Evolutionary conservation across 1,140 invertebrate species (phyloP), one percentile per base, ranked within the genome.

Genomic region (Subanguina moxae): DNA sequence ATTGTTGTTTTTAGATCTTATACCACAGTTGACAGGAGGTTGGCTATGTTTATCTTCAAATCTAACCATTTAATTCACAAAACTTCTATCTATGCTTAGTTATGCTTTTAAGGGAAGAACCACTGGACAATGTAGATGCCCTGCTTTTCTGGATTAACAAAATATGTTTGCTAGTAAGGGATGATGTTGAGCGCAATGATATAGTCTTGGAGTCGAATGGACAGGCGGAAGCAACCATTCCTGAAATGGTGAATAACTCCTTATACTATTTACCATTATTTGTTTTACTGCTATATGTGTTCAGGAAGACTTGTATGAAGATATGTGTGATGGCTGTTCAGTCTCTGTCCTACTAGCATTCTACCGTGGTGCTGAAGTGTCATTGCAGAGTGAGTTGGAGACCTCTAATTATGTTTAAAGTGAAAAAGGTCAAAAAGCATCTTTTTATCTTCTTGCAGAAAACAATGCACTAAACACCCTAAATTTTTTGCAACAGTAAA

Each of bases 311-410:
- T 78, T 90, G 28, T 76, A 84, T 43, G 86, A 88, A 77, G 91
- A 93, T 78, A 84, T 96, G 43, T 91, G 91, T 84, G 93, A 96
- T 84, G 94, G 94, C 48, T 21, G 48, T 21, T 3, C n/a, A 3
- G 48, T 52, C n/a, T 52, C 48, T 25, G 48, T 52, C 8, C 17
- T 52, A 52, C 15, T 96, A 63, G 90, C 91, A 32, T 94, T 92
- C 84, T 97, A 97, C 85, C 94, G 92, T 83, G 92, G 93, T 1
- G 88, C 91, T 69, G 89, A 90, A 75, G 83, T 97, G 68, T 88
- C 89, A 56, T 89, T 91, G 86, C 86, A 82, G 74, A 84, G 85
- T 85, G 45, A 77, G 67, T 68, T 21, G 11, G n/a, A n/a, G n/a
- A n/a, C n/a, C 38, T n/a, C n/a, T n/a, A n/a, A n/a, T n/a, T n/a